Percentiles rank a stretch among this genome's conserved stretches.
Evolutionary conservation across 2,888 invertebrate genomes (phyloP).

Genomic region (Dilophus febrilis): DNA sequence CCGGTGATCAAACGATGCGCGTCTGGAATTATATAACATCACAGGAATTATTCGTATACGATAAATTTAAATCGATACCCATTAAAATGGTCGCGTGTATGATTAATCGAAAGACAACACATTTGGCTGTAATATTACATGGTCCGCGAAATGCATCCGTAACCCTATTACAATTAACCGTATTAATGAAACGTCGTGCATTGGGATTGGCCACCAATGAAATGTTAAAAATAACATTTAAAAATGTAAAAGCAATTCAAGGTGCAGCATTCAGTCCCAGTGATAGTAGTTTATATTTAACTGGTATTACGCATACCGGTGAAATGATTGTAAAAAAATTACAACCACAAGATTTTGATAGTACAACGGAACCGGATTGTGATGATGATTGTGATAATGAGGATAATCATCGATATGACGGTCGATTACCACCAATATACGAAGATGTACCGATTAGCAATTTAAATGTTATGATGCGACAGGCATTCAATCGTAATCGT

Average conservation of each 20-base stretch:
- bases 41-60: conserved; percentile 33
- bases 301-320: conserved; percentile 29
- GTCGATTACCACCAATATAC: conserved; percentile 9
- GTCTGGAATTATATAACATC: conserved; percentile 55
- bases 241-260: no score
- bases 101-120: conserved; percentile 25
- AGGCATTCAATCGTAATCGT: conserved; percentile 17
- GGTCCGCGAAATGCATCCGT: no score
- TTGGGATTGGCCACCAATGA: background rate
- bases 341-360: no score
- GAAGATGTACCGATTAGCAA: conserved; percentile 4
- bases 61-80: conserved; percentile 29
- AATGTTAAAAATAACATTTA: no score
- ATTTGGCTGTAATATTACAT: conserved; percentile 26
- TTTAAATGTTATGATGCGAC: conserved; percentile 15
- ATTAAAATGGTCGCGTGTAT: conserved; percentile 23
- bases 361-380: no score
- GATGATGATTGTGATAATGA: no score
- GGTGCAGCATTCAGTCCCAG: no score
- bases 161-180: no score
- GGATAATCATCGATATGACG: conserved; percentile 13
- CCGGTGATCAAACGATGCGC: conserved; percentile 61
- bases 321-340: conserved; percentile 11
- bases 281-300: no score
- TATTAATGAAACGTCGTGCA: no score